These are phyloP conservation scores for Leptobrachium ailaonicum DNA, from an alignment of 2,113 vertebrate species.

Conservation along the genomic window DNA sequence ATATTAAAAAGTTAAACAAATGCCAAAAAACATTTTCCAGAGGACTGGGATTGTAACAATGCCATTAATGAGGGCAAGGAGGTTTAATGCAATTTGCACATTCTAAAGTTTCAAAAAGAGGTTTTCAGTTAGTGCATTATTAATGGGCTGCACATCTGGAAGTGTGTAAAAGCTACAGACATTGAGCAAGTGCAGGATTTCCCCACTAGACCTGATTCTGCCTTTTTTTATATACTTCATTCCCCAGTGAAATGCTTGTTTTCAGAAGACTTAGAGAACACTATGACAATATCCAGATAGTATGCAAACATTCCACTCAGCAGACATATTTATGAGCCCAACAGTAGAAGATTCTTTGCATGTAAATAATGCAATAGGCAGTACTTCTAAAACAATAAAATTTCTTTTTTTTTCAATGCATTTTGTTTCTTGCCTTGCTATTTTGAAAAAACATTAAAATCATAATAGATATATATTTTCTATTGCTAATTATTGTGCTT, in stretches of 20 bases:
- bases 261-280: slow-evolving; percentile 69
- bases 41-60: slow-evolving; percentile 75
- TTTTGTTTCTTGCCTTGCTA: not conserved
- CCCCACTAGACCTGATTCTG: slow-evolving; percentile 68
- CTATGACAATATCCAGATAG: slow-evolving; percentile 78
- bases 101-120: slow-evolving; percentile 84
- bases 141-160: slow-evolving; percentile 82
- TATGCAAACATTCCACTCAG: slow-evolving; percentile 62
- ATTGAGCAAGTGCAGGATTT: slow-evolving; percentile 78
- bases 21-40: slow-evolving; percentile 82
- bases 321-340: slow-evolving; percentile 27
- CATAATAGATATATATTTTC: too few relatives aligned
- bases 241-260: slow-evolving; percentile 66
- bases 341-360: slow-evolving; percentile 13
- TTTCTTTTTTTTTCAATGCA: not conserved
- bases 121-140: slow-evolving; percentile 76
- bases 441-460: too few relatives aligned
- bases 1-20: slow-evolving; percentile 78
- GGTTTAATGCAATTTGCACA: slow-evolving; percentile 83
- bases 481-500: too few relatives aligned
- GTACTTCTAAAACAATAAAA: not conserved
- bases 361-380: slow-evolving; percentile 16
- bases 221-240: slow-evolving; percentile 56
- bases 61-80: slow-evolving; percentile 81
- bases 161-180: slow-evolving; percentile 73